These are phyloP conservation scores for Petrocephalus sullivani DNA, from an alignment of 2,797 vertebrate species.

Conservation along the genomic window DNA sequence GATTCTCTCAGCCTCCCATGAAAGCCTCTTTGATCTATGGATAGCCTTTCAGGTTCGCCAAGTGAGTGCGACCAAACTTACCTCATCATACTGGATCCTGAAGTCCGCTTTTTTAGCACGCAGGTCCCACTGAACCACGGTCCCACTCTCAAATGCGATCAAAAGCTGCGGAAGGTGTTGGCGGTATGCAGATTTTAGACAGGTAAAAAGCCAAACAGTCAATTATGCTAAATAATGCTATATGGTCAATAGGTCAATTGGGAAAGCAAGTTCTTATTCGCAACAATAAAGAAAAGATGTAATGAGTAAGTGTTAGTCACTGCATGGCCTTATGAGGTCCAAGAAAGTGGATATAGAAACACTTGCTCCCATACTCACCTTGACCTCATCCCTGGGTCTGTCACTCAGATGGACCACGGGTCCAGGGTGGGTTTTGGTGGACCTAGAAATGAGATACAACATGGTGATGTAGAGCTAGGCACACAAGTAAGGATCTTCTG, in stretches of 20 bases:
- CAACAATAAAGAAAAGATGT: not conserved
- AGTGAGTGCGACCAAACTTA: not conserved
- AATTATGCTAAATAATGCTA: not conserved
- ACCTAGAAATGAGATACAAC: constrained; percentile 53
- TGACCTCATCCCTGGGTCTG: constrained; percentile 73
- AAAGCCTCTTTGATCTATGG: not conserved
- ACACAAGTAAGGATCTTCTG: not conserved
- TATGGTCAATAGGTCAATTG: not conserved
- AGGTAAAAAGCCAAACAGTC: not conserved
- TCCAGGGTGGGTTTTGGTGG: constrained; percentile 74
- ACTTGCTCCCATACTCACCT: constrained; percentile 57
- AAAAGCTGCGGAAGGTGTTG: constrained; percentile 67
- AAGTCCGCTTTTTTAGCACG: constrained; percentile 86
- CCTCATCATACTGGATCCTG: constrained; percentile 20
- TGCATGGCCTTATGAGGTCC: not conserved
- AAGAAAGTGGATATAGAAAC: not conserved
- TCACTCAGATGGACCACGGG: constrained; percentile 77
- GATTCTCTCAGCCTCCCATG: not conserved
- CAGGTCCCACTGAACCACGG: constrained; percentile 91
- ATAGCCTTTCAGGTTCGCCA: not conserved
- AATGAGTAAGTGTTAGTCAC: not conserved
- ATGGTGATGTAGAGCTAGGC: not conserved
- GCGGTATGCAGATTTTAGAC: not conserved
- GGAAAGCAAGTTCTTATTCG: not conserved
- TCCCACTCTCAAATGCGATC: constrained; percentile 94